Evolutionary conservation across 2,888 invertebrate genomes (phyloP).

Genomic region (Thalpophila matura): DNA sequence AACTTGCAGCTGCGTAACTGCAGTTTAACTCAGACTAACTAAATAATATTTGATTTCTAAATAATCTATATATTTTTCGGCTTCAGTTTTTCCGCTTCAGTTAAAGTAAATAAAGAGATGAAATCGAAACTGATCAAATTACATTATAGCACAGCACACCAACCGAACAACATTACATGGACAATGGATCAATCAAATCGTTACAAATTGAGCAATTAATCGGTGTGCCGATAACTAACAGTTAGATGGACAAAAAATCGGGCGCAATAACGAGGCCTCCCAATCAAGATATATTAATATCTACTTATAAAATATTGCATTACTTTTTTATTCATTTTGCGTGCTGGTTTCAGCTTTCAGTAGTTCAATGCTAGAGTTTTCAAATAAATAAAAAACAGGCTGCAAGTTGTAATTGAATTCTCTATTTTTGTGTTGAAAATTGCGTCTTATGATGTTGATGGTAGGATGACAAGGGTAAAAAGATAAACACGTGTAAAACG

Average conservation of each 20-base stretch:
- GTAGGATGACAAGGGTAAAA: too few species aligned
- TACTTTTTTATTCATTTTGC: neutral
- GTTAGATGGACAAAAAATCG: constrained; percentile 28
- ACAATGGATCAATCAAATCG: constrained; percentile 17
- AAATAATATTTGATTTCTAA: neutral
- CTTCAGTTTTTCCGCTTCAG: constrained; percentile 1
- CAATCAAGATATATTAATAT: constrained; percentile 16
- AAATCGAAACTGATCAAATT: constrained; percentile 19
- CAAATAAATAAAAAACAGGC: too few species aligned
- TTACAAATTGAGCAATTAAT: constrained; percentile 29
- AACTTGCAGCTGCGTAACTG: neutral
- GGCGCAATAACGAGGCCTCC: constrained; percentile 7
- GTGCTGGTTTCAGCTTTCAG: neutral
- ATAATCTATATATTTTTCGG: neutral
- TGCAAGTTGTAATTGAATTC: too few species aligned
- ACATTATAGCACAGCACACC: constrained; percentile 16
- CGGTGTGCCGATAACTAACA: constrained; percentile 17
- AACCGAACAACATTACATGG: neutral
- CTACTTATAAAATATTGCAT: constrained; percentile 9
- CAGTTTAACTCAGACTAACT: neutral
- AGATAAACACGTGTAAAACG: too few species aligned
- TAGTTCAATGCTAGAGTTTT: too few species aligned
- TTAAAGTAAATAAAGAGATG: constrained; percentile 2
- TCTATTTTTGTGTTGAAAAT: too few species aligned
- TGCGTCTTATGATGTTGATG: too few species aligned